Conservation (phyloP, 2,888 invertebrate species). For the Plagiodera versicolora region DNA sequence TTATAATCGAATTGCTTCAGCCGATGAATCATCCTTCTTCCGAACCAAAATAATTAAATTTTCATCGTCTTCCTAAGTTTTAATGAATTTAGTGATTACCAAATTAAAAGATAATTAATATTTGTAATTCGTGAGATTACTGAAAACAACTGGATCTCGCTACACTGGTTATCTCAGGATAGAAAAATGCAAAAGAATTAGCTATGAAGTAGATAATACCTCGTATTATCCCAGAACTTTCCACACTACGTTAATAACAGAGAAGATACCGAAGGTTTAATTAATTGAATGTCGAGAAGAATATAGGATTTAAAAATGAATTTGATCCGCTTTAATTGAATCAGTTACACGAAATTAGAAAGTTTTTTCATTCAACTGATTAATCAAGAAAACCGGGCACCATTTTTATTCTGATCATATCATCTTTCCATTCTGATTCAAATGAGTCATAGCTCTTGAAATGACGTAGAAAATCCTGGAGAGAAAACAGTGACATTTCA, state of each 20-base stretch:
- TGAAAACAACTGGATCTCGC: not conserved
- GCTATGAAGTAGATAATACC: not conserved
- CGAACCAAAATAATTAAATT: slow-evolving; percentile 16
- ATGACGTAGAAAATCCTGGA: no score
- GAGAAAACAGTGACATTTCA: no score
- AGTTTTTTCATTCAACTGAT: no score
- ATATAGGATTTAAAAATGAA: not conserved
- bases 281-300: not conserved
- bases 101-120: slow-evolving; percentile 11
- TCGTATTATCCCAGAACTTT: not conserved
- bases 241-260: no score
- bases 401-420: no score
- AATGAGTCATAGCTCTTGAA: no score
- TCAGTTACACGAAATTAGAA: no score
- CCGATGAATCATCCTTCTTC: slow-evolving; percentile 23
- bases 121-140: slow-evolving; percentile 10
- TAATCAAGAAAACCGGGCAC: no score
- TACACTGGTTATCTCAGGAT: not conserved
- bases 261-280: no score
- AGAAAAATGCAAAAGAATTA: not conserved
- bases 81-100: slow-evolving; percentile 16
- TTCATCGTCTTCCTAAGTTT: slow-evolving; percentile 6
- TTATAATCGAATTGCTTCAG: slow-evolving; percentile 23
- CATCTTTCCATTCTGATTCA: no score
- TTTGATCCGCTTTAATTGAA: no score